These are phyloP conservation scores for Gnatocerus cornutus DNA, from an alignment of 2,888 invertebrate genomes.

Conservation along the genomic window DNA sequence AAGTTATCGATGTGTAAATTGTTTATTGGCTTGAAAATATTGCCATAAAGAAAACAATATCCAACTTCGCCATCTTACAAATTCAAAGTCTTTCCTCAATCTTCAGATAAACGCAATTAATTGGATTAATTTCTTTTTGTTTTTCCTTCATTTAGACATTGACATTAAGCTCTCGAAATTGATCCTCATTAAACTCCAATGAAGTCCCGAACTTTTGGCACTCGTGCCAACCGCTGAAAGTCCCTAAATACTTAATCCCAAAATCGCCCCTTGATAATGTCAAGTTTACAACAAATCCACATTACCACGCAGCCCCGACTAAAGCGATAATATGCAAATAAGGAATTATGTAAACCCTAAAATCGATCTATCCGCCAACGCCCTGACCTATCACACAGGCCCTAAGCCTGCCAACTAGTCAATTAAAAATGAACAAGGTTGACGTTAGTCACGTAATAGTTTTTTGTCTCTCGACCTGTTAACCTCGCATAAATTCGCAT, in stretches of 20 bases:
- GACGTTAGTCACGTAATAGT: slow-evolving; percentile 12
- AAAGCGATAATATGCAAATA: slow-evolving; percentile 39
- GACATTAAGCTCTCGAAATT: too few species aligned
- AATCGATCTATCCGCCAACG: slow-evolving; percentile 37
- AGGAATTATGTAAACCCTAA: slow-evolving; percentile 23
- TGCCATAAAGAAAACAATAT: too few species aligned
- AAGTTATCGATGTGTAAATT: neutral
- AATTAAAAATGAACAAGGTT: slow-evolving; percentile 15
- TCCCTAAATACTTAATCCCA: neutral
- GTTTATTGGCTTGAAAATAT: too few species aligned
- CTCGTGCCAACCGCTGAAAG: neutral
- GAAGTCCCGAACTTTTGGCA: too few species aligned
- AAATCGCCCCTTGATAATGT: slow-evolving; percentile 18
- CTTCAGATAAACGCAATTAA: too few species aligned
- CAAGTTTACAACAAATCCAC: slow-evolving; percentile 27
- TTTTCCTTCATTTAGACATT: too few species aligned
- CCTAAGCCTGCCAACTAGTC: slow-evolving; percentile 5
- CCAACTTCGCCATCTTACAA: too few species aligned
- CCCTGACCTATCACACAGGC: slow-evolving; percentile 32
- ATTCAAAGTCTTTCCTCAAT: too few species aligned
- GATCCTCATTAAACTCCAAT: too few species aligned
- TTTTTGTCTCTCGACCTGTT: neutral
- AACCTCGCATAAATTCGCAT: slow-evolving; percentile 3
- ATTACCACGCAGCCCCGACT: slow-evolving; percentile 18
- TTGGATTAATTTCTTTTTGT: too few species aligned